phyloP scores from a whole-genome alignment of 2,113 vertebrate species.

The Trochalopteron elliotii region DNA sequence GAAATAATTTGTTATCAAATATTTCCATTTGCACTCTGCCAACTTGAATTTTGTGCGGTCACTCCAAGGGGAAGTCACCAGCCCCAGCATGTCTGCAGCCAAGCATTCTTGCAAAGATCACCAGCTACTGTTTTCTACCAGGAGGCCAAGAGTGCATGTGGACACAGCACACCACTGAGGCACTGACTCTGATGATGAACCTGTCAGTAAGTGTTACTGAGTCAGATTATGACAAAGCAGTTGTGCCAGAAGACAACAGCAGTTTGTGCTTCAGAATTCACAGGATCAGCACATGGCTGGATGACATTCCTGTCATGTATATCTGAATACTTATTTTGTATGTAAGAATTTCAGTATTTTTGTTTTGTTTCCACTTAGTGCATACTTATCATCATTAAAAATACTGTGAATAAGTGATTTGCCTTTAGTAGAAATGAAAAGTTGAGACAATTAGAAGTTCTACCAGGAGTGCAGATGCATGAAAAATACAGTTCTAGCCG shows the following conservation, averaged over 20 bases:
- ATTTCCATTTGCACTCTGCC: background rate
- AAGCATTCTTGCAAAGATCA: background rate
- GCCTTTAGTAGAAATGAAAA: background rate
- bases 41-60: background rate
- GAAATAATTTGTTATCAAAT: background rate
- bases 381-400: background rate
- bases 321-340: background rate
- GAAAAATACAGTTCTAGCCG: background rate
- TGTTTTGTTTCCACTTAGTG: background rate
- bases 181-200: background rate
- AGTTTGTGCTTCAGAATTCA: background rate
- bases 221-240: background rate
- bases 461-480: fast-evolving
- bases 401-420: background rate
- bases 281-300: background rate
- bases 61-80: background rate
- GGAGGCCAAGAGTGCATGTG: background rate
- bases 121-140: background rate
- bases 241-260: background rate
- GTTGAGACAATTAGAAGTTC: background rate
- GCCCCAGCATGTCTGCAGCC: background rate
- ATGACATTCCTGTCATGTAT: background rate
- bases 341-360: background rate
- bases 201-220: background rate
- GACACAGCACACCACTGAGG: background rate